These are phyloP conservation scores for Automeris io DNA, from an alignment of 2,888 invertebrate species.

Conservation along the genomic window DNA sequence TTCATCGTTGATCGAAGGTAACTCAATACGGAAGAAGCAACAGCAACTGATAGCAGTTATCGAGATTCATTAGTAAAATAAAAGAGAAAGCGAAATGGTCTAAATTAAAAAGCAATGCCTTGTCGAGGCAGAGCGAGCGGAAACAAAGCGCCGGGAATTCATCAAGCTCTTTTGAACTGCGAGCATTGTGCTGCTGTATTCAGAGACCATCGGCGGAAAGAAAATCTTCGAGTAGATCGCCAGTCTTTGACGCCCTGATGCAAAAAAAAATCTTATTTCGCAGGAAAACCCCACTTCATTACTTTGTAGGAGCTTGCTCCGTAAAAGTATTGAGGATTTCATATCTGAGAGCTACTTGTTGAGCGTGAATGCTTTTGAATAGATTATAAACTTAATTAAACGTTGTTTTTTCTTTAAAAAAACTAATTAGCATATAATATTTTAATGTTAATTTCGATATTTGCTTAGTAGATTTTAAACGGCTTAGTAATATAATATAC, in stretches of 20 bases:
- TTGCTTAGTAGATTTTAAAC: no score
- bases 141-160: conserved; percentile 72
- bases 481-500: no score
- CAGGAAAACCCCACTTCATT: conserved; percentile 56
- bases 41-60: conserved; percentile 36
- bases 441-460: conserved; percentile 17
- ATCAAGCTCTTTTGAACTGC: conserved; percentile 74
- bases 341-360: conserved; percentile 56
- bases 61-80: conserved; percentile 64
- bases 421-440: conserved; percentile 21
- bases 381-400: conserved; percentile 55
- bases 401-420: conserved; percentile 33
- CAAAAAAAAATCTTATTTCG: conserved; percentile 58
- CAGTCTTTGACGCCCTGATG: conserved; percentile 66
- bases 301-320: conserved; percentile 43
- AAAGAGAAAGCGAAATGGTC: conserved; percentile 65
- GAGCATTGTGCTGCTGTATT: conserved; percentile 61
- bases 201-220: conserved; percentile 62
- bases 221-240: conserved; percentile 66
- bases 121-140: conserved; percentile 65
- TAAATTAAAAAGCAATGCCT: conserved; percentile 75
- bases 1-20: conserved; percentile 10
- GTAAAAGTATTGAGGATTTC: conserved; percentile 51
- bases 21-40: conserved; percentile 19
- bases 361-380: conserved; percentile 55